Evolutionary conservation across 2,888 invertebrate genomes (phyloP).

Genomic region (Drosophila bunnanda): DNA sequence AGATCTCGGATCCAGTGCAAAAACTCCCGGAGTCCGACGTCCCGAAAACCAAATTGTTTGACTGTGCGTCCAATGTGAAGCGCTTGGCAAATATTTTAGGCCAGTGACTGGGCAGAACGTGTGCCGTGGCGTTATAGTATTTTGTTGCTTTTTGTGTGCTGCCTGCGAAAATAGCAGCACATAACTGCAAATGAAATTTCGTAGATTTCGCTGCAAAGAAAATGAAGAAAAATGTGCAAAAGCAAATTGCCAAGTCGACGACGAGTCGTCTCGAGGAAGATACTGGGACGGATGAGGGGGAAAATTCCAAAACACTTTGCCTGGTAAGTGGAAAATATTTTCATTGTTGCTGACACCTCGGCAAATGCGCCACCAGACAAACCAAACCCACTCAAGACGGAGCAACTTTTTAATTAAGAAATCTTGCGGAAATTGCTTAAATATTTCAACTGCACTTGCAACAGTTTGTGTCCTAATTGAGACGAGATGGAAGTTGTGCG

Average conservation of each 20-base stretch:
- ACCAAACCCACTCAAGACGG: conserved; percentile 25
- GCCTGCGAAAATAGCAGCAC: conserved; percentile 66
- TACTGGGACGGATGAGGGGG: too few relatives aligned
- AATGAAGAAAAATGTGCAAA: conserved; percentile 79
- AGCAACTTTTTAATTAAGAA: conserved; percentile 77
- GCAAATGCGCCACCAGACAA: conserved; percentile 14
- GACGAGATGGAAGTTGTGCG: conserved; percentile 40
- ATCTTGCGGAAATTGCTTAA: conserved; percentile 73
- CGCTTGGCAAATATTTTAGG: conserved; percentile 72
- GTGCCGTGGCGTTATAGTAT: conserved; percentile 37
- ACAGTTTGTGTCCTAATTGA: conserved; percentile 69
- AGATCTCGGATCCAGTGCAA: neutral
- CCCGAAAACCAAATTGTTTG: conserved; percentile 63
- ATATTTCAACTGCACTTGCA: conserved; percentile 68
- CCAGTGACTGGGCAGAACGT: conserved; percentile 40
- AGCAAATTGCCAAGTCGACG: conserved; percentile 66
- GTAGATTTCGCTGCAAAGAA: conserved; percentile 75
- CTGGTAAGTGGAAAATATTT: conserved; percentile 67
- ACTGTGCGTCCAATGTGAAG: conserved; percentile 73
- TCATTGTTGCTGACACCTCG: conserved; percentile 79
- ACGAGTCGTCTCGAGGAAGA: conserved; percentile 22
- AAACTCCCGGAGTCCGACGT: conserved; percentile 9
- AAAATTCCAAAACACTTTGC: conserved; percentile 42
- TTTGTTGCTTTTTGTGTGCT: conserved; percentile 34
- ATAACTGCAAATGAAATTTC: conserved; percentile 80